These are phyloP conservation scores for Spatulosminthurus flaviceps DNA, from an alignment of 2,888 invertebrate genomes.

Conservation along the genomic window DNA sequence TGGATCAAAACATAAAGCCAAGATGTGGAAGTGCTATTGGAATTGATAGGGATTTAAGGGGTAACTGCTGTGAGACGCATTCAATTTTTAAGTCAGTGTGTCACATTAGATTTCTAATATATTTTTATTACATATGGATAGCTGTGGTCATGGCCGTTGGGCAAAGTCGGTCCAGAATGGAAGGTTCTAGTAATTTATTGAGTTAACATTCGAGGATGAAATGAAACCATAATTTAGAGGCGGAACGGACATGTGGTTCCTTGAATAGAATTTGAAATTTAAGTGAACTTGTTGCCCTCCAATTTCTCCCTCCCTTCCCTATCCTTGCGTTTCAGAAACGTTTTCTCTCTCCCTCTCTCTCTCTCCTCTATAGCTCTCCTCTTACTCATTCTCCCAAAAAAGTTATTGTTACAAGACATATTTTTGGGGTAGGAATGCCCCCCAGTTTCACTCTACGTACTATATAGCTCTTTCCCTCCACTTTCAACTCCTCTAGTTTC, in stretches of 20 bases:
- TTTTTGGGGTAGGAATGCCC: too few relatives aligned
- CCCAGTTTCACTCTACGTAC: too few relatives aligned
- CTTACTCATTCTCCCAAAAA: not conserved
- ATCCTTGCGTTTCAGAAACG: too few relatives aligned
- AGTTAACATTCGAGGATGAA: not conserved
- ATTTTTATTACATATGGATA: constrained; percentile 2
- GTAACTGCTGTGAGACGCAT: too few relatives aligned
- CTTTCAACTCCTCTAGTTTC: too few relatives aligned
- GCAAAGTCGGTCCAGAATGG: not conserved
- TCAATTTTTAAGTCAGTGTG: constrained; percentile 13
- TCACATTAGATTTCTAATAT: constrained; percentile 4
- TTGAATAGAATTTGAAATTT: constrained; percentile 7
- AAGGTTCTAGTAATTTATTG: not conserved
- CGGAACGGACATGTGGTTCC: constrained; percentile 5
- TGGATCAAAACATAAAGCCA: too few relatives aligned
- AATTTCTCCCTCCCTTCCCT: too few relatives aligned
- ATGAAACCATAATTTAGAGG: constrained; percentile 1
- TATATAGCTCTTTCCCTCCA: too few relatives aligned
- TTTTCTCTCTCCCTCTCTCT: too few relatives aligned
- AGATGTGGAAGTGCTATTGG: too few relatives aligned
- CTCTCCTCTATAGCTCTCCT: not conserved
- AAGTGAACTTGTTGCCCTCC: constrained; percentile 14
- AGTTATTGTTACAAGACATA: too few relatives aligned
- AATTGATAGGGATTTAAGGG: too few relatives aligned
- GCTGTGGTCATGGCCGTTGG: not conserved